Conservation (phyloP, 2,888 invertebrate species). For the Nomada ferruginata region DNA sequence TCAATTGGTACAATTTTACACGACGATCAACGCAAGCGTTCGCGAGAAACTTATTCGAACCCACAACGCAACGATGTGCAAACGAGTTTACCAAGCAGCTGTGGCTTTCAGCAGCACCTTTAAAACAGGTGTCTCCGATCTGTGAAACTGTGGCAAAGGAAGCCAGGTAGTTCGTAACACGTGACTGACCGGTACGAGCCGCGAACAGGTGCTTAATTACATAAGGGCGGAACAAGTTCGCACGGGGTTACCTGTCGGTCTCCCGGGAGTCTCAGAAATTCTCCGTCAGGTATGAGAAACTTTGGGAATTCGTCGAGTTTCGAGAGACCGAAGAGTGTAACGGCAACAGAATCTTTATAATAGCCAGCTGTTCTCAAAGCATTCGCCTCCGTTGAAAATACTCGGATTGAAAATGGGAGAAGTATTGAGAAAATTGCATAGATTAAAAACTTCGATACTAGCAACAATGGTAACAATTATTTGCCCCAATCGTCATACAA, state of each 20-base stretch:
- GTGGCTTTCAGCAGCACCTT: slow-evolving; percentile 33
- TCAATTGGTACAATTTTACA: too few species aligned
- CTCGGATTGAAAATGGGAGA: neutral
- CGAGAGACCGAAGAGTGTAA: neutral
- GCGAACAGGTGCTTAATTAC: slow-evolving; percentile 65
- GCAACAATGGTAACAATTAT: too few species aligned
- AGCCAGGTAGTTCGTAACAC: slow-evolving; percentile 54
- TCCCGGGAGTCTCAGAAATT: slow-evolving; percentile 4
- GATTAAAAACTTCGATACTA: too few species aligned
- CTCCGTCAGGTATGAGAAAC: neutral
- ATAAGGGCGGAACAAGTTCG: slow-evolving; percentile 35
- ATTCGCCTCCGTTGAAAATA: neutral
- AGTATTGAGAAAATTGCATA: too few species aligned
- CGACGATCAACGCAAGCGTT: neutral
- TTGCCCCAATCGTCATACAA: too few species aligned
- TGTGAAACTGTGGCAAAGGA: slow-evolving; percentile 40
- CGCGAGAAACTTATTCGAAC: neutral
- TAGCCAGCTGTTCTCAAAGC: too few species aligned
- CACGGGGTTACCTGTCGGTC: slow-evolving; percentile 18
- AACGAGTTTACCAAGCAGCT: slow-evolving; percentile 55
- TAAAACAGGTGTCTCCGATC: slow-evolving; percentile 62
- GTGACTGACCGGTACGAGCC: slow-evolving; percentile 48
- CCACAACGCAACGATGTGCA: neutral
- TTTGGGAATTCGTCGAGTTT: slow-evolving; percentile 8
- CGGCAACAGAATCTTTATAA: neutral